Percentiles rank a stretch among this genome's conserved stretches.
Evolutionary conservation across 2,888 invertebrate genomes (phyloP).

Genomic region (Sycophila texana): DNA sequence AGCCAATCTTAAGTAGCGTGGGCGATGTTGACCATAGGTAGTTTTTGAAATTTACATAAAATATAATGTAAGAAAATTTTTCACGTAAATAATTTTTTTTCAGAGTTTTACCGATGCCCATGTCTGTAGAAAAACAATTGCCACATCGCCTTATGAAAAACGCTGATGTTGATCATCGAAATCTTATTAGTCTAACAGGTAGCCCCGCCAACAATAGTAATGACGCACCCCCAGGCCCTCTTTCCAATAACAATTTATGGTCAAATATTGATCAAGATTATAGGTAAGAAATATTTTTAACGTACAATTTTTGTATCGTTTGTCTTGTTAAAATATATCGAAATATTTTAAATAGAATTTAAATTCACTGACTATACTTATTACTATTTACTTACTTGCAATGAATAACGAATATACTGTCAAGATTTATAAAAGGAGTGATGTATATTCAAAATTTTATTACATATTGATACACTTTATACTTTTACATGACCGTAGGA

Average conservation of each 20-base stretch:
- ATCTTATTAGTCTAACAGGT: conserved; percentile 89
- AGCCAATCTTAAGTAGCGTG: conserved; percentile 69
- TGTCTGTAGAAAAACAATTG: conserved; percentile 68
- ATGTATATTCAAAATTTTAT: too few species aligned
- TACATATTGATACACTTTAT: too few species aligned
- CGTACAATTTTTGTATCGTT: background rate
- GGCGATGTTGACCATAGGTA: conserved; percentile 74
- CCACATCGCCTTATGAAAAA: conserved; percentile 72
- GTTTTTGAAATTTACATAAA: conserved; percentile 15
- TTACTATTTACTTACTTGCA: background rate
- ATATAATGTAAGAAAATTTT: conserved; percentile 1
- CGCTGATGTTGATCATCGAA: conserved; percentile 87
- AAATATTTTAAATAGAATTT: too few species aligned
- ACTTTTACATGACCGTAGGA: conserved; percentile 6
- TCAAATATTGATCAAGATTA: conserved; percentile 72
- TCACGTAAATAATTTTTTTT: conserved; percentile 1
- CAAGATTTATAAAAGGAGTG: too few species aligned
- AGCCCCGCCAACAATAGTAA: conserved; percentile 77
- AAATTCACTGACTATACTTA: too few species aligned
- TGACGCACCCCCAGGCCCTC: conserved; percentile 60
- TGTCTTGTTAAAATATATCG: too few species aligned
- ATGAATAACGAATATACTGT: background rate
- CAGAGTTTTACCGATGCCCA: conserved; percentile 65
- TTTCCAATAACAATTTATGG: conserved; percentile 67
- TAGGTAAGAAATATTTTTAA: conserved; percentile 63